A percentile compares a stretch with the other conserved stretches of the same genome.
phyloP scores from a whole-genome alignment of 2,113 vertebrate species.

The Crotalus horridus region DNA sequence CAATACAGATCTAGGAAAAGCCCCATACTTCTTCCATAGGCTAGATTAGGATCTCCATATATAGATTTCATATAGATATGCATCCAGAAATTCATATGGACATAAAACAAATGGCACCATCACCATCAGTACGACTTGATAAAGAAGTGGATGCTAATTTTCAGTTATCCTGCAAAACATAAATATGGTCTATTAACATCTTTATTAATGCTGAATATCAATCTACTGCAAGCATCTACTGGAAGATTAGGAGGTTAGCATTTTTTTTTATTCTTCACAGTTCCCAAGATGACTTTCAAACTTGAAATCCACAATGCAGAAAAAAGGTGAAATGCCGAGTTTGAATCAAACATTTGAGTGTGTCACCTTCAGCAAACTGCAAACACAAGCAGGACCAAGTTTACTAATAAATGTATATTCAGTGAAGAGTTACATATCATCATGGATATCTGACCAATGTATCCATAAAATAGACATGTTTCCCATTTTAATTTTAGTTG shows the following conservation, averaged over 20 bases:
- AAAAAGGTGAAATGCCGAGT: background rate
- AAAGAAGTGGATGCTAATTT: background rate
- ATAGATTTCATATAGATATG: background rate
- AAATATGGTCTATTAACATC: too few relatives aligned
- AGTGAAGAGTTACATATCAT: background rate
- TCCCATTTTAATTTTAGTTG: background rate
- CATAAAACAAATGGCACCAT: background rate
- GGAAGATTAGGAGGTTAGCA: background rate
- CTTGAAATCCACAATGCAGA: background rate
- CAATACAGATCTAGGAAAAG: background rate
- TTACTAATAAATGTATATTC: background rate
- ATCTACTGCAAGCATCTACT: background rate
- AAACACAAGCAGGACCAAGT: background rate
- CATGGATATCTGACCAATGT: background rate
- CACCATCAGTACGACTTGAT: background rate
- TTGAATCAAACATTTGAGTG: background rate
- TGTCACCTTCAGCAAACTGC: background rate
- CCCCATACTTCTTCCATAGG: background rate
- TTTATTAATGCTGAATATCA: background rate
- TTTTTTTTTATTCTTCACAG: background rate
- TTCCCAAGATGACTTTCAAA: background rate
- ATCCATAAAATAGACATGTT: background rate
- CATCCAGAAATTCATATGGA: background rate
- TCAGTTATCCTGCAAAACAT: background rate
- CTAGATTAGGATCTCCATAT: background rate